phyloP scores from a whole-genome alignment of 2,113 vertebrate species.

The Malaclemys terrapin region DNA sequence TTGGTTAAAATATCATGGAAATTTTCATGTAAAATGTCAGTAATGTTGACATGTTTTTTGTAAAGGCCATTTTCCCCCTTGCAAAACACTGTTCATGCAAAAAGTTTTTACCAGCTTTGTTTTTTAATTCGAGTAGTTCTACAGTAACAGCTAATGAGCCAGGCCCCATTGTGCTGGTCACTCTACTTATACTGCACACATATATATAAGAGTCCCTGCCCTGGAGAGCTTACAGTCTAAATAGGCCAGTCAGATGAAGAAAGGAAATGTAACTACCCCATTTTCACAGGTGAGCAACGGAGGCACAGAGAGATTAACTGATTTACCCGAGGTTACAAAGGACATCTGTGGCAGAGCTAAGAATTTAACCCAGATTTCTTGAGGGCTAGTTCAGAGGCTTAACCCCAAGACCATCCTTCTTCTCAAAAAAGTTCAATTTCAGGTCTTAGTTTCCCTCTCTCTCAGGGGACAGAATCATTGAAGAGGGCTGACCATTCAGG shows the following conservation, averaged over 20 bases:
- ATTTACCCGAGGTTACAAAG: slow-evolving; percentile 1
- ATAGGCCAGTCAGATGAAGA: neutral
- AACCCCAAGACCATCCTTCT: slow-evolving; percentile 55
- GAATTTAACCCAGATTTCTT: slow-evolving; percentile 50
- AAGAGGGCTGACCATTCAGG: neutral
- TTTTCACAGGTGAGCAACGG: rapidly evolving
- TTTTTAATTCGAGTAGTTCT: neutral
- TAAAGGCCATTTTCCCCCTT: neutral
- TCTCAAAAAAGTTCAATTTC: slow-evolving; percentile 41
- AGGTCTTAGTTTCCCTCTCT: neutral
- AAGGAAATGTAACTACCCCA: neutral
- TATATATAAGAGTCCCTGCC: neutral
- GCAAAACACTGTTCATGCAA: neutral
- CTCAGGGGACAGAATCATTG: neutral
- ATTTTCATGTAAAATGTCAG: neutral
- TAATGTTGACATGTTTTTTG: neutral
- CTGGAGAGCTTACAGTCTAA: neutral
- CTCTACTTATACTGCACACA: neutral
- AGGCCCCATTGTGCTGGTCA: neutral
- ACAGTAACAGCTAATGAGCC: neutral
- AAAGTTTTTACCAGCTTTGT: neutral
- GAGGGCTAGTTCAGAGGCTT: slow-evolving; percentile 31
- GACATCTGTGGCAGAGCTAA: slow-evolving; percentile 15
- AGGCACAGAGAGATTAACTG: neutral
- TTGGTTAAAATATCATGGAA: neutral